phyloP scores from a whole-genome alignment of 2,888 invertebrate species.

The Timema podura region DNA sequence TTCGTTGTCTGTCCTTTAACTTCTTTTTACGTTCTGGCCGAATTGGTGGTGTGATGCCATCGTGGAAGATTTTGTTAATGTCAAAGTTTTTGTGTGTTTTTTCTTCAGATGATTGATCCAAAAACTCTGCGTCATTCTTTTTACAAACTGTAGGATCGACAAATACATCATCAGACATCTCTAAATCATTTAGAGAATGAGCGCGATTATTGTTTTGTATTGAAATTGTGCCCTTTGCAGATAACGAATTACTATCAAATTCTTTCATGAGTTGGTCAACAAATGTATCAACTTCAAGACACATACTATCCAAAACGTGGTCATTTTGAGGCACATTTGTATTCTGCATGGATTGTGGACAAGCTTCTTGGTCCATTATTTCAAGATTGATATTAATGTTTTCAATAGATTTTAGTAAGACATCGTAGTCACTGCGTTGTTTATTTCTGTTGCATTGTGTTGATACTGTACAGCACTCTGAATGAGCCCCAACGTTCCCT shows the following conservation, averaged over 20 bases:
- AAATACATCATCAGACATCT: constrained; percentile 27
- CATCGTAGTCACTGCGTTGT: background rate
- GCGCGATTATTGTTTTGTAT: background rate
- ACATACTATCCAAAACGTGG: background rate
- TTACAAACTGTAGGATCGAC: background rate
- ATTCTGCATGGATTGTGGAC: background rate
- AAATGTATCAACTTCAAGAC: constrained; percentile 3
- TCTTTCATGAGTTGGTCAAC: constrained; percentile 1
- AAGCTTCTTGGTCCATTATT: background rate
- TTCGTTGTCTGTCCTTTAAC: constrained; percentile 13
- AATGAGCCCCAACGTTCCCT: no score
- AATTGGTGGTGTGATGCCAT: constrained; percentile 26
- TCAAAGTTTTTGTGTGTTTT: constrained; percentile 13
- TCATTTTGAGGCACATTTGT: background rate
- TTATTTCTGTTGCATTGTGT: no score
- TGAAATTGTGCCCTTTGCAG: background rate
- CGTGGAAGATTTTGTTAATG: constrained; percentile 29
- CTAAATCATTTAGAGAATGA: constrained; percentile 16
- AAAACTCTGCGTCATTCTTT: background rate
- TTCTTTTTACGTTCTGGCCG: constrained; percentile 28
- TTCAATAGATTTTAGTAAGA: background rate
- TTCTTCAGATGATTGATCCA: no score
- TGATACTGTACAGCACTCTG: no score
- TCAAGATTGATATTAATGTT: background rate
- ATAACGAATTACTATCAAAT: background rate